Evolutionary conservation across 2,113 vertebrate species (phyloP).

Genomic region (Anguilla rostrata): DNA sequence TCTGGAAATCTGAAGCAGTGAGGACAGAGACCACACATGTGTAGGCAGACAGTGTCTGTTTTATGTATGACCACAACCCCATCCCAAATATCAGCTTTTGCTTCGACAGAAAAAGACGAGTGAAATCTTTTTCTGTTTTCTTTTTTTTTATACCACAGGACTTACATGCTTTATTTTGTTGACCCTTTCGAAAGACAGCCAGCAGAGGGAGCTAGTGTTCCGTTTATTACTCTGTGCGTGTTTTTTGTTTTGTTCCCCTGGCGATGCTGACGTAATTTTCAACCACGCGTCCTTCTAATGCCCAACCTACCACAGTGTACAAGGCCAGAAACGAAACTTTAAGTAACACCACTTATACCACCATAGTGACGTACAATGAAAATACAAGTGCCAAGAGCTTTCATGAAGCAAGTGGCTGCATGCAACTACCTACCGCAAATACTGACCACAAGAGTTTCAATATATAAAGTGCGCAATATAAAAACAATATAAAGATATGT

Average conservation of each 20-base stretch:
- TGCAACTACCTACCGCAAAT: too few species aligned
- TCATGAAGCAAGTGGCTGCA: too few species aligned
- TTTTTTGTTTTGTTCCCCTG: not conserved
- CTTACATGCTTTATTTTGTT: not conserved
- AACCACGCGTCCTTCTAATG: too few species aligned
- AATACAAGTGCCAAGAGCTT: too few species aligned
- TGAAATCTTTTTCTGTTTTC: too few species aligned
- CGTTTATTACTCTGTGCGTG: not conserved
- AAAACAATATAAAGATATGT: too few species aligned
- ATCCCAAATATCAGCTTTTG: not conserved
- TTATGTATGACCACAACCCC: constrained; percentile 20
- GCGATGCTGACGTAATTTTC: not conserved
- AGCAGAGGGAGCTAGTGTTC: not conserved
- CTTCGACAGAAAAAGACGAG: not conserved
- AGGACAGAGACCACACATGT: constrained; percentile 22
- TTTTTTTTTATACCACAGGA: not conserved
- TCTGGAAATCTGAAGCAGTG: not conserved
- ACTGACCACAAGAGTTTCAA: too few species aligned
- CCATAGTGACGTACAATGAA: too few species aligned
- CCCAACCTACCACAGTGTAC: too few species aligned
- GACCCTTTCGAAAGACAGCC: not conserved
- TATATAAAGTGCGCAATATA: too few species aligned
- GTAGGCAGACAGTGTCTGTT: constrained; percentile 19
- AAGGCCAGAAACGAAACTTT: too few species aligned
- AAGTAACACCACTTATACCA: too few species aligned